phyloP scores from a whole-genome alignment of 2,113 vertebrate species.

The Tupaia chinensis region DNA sequence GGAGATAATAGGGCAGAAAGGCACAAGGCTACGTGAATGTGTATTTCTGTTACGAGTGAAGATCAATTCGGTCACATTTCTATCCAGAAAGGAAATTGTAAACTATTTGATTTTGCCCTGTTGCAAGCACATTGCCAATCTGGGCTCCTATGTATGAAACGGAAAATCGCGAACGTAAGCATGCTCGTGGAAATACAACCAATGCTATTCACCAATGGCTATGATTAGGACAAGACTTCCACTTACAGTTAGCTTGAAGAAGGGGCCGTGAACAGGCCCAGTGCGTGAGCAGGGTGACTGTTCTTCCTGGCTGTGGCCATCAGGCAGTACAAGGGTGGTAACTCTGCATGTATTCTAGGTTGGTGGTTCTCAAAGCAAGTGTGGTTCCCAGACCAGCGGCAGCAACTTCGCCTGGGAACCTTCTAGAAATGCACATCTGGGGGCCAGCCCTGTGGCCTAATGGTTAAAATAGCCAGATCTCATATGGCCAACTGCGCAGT shows the following conservation, averaged over 20 bases:
- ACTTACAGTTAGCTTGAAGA: neutral
- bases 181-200: constrained; percentile 42
- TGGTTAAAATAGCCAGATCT: too few relatives aligned
- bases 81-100: constrained; percentile 42
- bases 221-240: neutral
- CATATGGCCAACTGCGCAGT: too few relatives aligned
- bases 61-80: constrained; percentile 14
- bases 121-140: constrained; percentile 23
- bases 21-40: neutral
- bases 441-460: too few relatives aligned
- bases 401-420: neutral
- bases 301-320: neutral
- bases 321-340: neutral
- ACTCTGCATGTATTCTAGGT: accelerated
- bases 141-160: constrained; percentile 19
- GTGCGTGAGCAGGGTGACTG: neutral
- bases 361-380: neutral
- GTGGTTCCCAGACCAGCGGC: neutral
- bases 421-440: neutral
- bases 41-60: neutral
- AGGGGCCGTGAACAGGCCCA: neutral
- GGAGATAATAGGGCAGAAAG: neutral
- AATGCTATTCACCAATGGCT: neutral
- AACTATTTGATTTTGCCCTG: constrained; percentile 22
- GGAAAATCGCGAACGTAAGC: constrained; percentile 54